Base-by-base conservation (phyloP, 2,888 invertebrate species). In the Cyrtodaria siliqua region DNA sequence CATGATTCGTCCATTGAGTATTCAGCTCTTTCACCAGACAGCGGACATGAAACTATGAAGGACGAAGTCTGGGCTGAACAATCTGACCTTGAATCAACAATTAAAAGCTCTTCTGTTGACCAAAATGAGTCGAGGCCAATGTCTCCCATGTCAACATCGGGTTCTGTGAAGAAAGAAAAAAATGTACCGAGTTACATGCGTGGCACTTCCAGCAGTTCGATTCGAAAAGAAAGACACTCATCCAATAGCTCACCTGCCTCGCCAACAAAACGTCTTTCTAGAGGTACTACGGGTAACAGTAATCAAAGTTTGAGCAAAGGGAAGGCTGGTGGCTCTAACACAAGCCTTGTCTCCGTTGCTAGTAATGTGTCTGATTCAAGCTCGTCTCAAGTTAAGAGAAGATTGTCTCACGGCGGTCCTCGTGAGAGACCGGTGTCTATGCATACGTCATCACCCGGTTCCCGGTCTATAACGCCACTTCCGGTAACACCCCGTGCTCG, bases 141-240 rank as follows among this genome's bases (percentile, higher is more conserved):
- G 69, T 80, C 71, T 59, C 76, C 66, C 18, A 67, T 68, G 23
- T 77, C 59, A 26, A 50, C 44, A 47, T 55, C 20, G 27, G 56
- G 77, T 9, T 71, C 79, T 4, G 40, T 61, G 2, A 80, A 83
- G 67, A 82, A 82, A 55, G 79, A 79, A 27, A 84, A 81, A 52
- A 62, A 81, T 33, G 83, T 87, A 26, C 89, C 90, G 14, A 89
- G 89, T 61, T 90, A 88, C 66, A 90, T 90, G 90, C 76, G 83
- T 47, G 82, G 85, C 23, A 90, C 89, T n/a, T 72, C 82, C 27
- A 87, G 89, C 49, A 84, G 86, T 50, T 60, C 79, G 18, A 38
- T 16, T 12, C 8, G 16, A 38, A 84, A 76, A 33, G 76, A 61
- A 20, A 2, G n/a, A 1, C 14, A 14, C 38, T 40, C 42, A 33